A percentile compares a stretch with the other conserved stretches of the same genome.
Conservation (phyloP, 2,113 vertebrate genomes). For the Ciconia stormi region DNA sequence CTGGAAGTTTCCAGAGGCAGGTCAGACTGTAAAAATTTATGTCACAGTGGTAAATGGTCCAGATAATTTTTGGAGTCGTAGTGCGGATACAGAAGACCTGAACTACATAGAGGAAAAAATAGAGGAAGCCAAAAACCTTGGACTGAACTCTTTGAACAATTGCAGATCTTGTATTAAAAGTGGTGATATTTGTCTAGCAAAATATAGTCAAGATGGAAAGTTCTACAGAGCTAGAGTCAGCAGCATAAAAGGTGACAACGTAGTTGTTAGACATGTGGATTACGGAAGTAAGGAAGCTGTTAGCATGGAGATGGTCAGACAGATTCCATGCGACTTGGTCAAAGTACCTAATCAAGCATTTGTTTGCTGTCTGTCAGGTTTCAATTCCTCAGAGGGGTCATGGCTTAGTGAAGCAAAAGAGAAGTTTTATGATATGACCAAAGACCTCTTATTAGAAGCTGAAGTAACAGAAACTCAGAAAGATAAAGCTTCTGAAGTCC, state of each 20-base stretch:
- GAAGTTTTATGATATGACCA: conserved; percentile 73
- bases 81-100: conserved; percentile 70
- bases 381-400: conserved; percentile 70
- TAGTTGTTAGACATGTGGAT: conserved; percentile 84
- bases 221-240: conserved; percentile 85
- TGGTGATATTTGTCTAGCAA: conserved; percentile 81
- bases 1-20: conserved; percentile 71
- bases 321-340: conserved; percentile 75
- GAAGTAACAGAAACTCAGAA: conserved; percentile 71
- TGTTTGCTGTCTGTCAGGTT: conserved; percentile 85
- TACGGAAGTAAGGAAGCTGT: conserved; percentile 83
- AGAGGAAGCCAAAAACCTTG: conserved; percentile 62
- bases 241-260: conserved; percentile 8
- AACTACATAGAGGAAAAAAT: conserved; percentile 74
- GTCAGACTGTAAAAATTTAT: conserved; percentile 76
- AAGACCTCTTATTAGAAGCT: conserved; percentile 77
- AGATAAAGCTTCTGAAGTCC: conserved; percentile 30
- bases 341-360: conserved; percentile 82
- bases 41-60: conserved; percentile 72
- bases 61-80: conserved; percentile 88
- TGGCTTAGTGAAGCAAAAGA: conserved; percentile 79
- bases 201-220: conserved; percentile 77
- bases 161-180: conserved; percentile 23
- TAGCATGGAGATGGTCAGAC: conserved; percentile 64
- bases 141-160: background rate